Conservation (phyloP, 2,113 vertebrate species). For the Chlorodrepanis virens region DNA sequence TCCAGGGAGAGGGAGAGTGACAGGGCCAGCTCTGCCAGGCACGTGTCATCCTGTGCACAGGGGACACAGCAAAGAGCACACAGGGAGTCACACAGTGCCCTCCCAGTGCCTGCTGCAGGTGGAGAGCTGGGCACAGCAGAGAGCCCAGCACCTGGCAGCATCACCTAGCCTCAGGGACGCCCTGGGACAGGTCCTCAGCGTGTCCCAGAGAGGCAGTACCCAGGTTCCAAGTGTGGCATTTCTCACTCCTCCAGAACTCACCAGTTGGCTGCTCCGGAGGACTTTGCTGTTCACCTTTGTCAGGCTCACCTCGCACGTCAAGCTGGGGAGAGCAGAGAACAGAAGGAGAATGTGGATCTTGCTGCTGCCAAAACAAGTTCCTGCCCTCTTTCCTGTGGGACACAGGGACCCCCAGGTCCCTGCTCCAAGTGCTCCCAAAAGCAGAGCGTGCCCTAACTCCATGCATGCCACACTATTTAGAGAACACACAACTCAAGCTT, state of each 20-base stretch:
- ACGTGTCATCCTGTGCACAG: slow-evolving; percentile 78
- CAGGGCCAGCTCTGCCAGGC: slow-evolving; percentile 89
- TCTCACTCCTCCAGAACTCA: slow-evolving; percentile 63
- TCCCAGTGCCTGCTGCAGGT: fast-evolving
- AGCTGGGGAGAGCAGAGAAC: slow-evolving; percentile 64
- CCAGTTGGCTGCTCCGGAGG: slow-evolving; percentile 91
- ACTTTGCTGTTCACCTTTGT: slow-evolving; percentile 93
- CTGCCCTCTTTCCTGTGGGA: background rate
- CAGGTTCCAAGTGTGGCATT: background rate
- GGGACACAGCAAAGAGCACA: background rate
- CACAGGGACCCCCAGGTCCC: background rate
- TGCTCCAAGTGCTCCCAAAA: background rate
- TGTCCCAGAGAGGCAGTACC: background rate
- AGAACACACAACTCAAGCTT: background rate
- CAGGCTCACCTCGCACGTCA: slow-evolving; percentile 84
- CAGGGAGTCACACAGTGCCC: background rate
- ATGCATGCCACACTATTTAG: fast-evolving
- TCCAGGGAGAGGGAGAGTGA: slow-evolving; percentile 85
- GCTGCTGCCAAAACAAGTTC: background rate
- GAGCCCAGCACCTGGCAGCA: background rate
- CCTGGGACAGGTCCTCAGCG: background rate
- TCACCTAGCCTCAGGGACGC: fast-evolving
- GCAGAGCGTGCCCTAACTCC: background rate
- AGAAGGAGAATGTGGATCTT: background rate
- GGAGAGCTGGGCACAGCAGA: fast-evolving